Evolutionary conservation across 2,888 invertebrate species (phyloP), one percentile per base, ranked within the genome.

Genomic region (Horisme vitalbata): DNA sequence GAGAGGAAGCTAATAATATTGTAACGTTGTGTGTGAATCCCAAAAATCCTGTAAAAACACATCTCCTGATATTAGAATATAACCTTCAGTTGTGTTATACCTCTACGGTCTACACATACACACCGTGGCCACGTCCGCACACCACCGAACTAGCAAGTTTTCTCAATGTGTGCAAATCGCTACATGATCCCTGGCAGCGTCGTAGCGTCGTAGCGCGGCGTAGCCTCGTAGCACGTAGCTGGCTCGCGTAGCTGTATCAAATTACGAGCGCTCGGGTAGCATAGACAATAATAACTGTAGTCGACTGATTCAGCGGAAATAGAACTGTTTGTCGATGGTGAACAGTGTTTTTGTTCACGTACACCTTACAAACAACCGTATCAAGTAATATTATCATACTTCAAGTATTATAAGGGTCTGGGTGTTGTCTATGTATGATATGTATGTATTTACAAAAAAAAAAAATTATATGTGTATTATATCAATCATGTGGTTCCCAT

Each of bases 131-230:
- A 12, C 43, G 4, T 5, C 23, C 23, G 21, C 23, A 13, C 12
- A 21, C 35, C 33, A 7, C 24, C 9, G 15, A 33, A 21, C 27
- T 27, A 15, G 4, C n/a, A 10, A 10, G 8, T 3, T 26, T 28
- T 8, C 3, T 13, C 33, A 2, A 1, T 1, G 6, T 18, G 14
- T 35, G 9, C 18, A 6, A 5, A 30, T 23, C 4, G 9, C 9
- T 20, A 28, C 28, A 13, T 13, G 7, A 6, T 4, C 11, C 10
- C 11, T 5, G 11, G 11, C 5, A 7, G 5, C 11, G 4, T 14
- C 37, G 45, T 37, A 45, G 45, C 45, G n/a, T 14, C 36, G 34
- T 41, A 34, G 34, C 28, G 24, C 28, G 23, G 15, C 36, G 43
- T 43, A 43, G 43, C 43, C 2, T 12, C 36, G 36, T 36, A 37